Evolutionary conservation across 2,113 vertebrate genomes (phyloP), one percentile per base, ranked within the genome.

Genomic region (Benitochromis conjunctus): DNA sequence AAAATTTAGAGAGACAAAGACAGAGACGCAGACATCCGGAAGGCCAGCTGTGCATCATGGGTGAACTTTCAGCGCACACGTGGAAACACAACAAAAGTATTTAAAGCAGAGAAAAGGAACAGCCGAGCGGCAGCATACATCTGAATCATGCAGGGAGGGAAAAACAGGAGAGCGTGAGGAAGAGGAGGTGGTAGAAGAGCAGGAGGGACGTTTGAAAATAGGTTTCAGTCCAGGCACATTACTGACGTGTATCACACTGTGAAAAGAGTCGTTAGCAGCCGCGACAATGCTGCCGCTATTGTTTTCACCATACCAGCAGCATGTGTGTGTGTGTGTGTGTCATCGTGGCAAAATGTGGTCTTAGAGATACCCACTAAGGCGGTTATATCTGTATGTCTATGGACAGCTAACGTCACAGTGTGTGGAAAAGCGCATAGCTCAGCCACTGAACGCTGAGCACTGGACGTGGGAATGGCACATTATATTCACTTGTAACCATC

Each of bases 1-100:
- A 78, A 85, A 79, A 76, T 87, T 89, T 58, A 18, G 13, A 84
- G 46, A 26, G 76, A 82, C 71, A 82, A 83, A 86, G 87, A 51
- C 14, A 9, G 29, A 60, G 36, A 53, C 6, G 41, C 10, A 36
- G 29, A 81, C 51, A 66, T 62, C 41, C 38, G 10, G 38, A 89
- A 18, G 41, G 31, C 34, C 48, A 26, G 18, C 11, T 77, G 85
- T 86, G 69, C 56, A 84, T 88, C 77, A 90, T 78, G 62, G 81
- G 86, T 53, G 48, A 14, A 54, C 81, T 82, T 62, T 58, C 21
- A 54, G 57, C 31, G 82, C 64, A 71, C 41, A 1, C 1, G 4
- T 74, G 48, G 2, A 84, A 79, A 85, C 7, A 54, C 48, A 85
- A 77, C 85, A 86, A 60, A 83, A 83, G 83, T 38, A 77, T 83